These are phyloP conservation scores for Metalampra italica DNA, from an alignment of 2,888 invertebrate genomes.

Conservation along the genomic window DNA sequence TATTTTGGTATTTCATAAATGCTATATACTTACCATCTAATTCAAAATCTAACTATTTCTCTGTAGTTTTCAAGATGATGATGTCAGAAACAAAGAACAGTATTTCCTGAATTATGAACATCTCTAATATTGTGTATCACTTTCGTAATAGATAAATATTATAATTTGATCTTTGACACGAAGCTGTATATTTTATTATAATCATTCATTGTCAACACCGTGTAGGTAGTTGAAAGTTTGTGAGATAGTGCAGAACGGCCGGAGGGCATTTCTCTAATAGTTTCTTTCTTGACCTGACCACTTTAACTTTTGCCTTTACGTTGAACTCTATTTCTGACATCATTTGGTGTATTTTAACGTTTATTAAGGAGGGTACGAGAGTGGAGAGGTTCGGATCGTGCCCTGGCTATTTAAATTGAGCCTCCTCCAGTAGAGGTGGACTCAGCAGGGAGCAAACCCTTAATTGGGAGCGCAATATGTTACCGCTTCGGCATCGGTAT, in stretches of 20 bases:
- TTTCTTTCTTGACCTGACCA: constrained; percentile 45
- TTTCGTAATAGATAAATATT: background rate
- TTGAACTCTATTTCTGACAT: constrained; percentile 16
- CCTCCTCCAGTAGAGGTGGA: constrained; percentile 56
- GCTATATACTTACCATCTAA: no score
- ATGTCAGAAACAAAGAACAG: no score
- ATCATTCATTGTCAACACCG: constrained; percentile 59
- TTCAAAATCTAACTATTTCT: no score
- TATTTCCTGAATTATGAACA: no score
- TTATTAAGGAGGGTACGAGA: constrained; percentile 14
- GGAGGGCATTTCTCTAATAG: constrained; percentile 61
- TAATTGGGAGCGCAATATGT: constrained; percentile 75
- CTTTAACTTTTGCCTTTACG: constrained; percentile 16
- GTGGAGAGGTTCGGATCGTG: constrained; percentile 59
- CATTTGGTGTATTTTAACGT: constrained; percentile 25
- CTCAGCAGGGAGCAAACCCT: constrained; percentile 69
- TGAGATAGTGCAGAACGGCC: constrained; percentile 58
- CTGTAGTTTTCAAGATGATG: no score
- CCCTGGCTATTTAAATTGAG: constrained; percentile 61
- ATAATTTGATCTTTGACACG: background rate
- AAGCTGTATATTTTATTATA: constrained; percentile 23
- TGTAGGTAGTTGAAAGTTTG: constrained; percentile 47
- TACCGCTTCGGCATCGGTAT: constrained; percentile 48
- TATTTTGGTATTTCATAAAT: no score
- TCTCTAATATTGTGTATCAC: no score